These are phyloP conservation scores for Podilymbus podiceps DNA, from an alignment of 2,113 vertebrate species.

Conservation along the genomic window DNA sequence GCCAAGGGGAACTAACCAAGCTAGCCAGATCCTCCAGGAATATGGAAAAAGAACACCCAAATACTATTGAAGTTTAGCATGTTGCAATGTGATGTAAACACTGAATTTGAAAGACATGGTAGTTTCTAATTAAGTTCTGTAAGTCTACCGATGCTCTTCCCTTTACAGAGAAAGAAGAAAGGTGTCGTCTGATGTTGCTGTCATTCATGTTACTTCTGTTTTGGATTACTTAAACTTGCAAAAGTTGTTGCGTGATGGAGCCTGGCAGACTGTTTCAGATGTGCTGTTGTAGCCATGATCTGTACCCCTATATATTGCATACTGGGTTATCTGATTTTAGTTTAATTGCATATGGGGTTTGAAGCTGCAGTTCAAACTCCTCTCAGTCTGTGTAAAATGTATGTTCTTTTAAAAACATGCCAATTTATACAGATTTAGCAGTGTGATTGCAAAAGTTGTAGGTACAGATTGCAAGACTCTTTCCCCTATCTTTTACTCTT, in stretches of 20 bases:
- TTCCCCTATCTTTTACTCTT: neutral
- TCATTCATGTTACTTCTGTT: neutral
- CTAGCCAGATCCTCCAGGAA: neutral
- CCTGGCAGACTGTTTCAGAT: neutral
- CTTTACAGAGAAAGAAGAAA: neutral
- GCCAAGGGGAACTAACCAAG: neutral
- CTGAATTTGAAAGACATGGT: neutral
- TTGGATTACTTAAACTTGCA: neutral
- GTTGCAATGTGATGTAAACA: accelerated
- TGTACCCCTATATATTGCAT: neutral
- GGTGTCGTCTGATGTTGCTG: neutral
- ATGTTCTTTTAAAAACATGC: neutral
- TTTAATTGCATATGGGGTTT: neutral
- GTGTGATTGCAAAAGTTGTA: accelerated
- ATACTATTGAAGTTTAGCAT: neutral
- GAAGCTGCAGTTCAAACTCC: neutral
- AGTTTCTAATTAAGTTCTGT: neutral
- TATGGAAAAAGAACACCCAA: neutral
- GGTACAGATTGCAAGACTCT: neutral
- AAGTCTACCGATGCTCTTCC: neutral
- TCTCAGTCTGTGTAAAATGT: neutral
- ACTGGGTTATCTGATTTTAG: neutral
- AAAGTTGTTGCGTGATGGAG: neutral
- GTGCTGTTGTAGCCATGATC: neutral
- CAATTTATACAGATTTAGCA: neutral